Base-by-base conservation (phyloP, 2,797 vertebrate species). In the Poliocrania exsul region DNA sequence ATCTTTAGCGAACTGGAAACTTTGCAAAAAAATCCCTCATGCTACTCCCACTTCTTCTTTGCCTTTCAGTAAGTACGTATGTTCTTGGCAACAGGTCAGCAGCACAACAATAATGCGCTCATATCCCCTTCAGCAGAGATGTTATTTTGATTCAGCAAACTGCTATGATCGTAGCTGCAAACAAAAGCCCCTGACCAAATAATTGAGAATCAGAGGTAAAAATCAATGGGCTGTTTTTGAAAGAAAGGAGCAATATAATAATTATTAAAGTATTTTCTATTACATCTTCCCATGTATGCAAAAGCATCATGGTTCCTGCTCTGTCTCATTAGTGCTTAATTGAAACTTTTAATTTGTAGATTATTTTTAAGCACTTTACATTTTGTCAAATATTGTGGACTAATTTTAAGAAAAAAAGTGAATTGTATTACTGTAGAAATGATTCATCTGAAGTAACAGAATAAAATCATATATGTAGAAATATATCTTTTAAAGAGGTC, bases 91-190 rank as follows among this genome's bases (percentile, higher is more conserved):
- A 94, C 94, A 97, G 90, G 65, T 94, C 87, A 95, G 51, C 19
- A 95, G 18, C 75, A 44, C 74, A 96, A 92, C 24, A 50, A 49
- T 81, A 96, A 97, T 66, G 57, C 42, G 54, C 86, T 93, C 49
- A 81, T 92, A 95, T 73, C 62, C 79, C 90, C 69, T 95, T 95
- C 77, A 95, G 93, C 82, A 95, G 23, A 78, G 83, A 92, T 24
- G 54, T 86, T 94, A 89, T 64, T 82, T 96, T 91, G 38, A 40
- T 79, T 87, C 33, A 89, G 51, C 26, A 96, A 92, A 96, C 81
- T 74, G 88, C 85, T 96, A 58, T 56, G 62, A 62, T 65, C 38
- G 90, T 60, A 81, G 46, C 50, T 93, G 50, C 37, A 91, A 66
- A 92, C 35, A 81, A 81, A 92, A 87, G 35, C 61, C 62, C 21